phyloP scores from a whole-genome alignment of 2,797 vertebrate genomes.

The Pyrocephalus nanus region DNA sequence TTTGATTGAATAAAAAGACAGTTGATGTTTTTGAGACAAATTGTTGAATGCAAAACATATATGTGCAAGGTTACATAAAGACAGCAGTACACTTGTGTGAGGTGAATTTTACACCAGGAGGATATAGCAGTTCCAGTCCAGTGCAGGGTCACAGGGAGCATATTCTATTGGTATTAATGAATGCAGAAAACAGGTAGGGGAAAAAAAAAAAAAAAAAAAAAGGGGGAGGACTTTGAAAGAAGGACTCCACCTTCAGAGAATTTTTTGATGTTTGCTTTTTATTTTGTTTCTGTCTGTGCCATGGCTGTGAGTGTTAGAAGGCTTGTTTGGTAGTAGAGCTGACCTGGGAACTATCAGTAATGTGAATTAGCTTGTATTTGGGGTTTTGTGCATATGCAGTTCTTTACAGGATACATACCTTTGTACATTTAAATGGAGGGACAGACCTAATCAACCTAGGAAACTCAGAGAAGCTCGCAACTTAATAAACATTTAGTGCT shows the following conservation, averaged over 20 bases:
- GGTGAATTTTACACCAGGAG: neutral
- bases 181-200: neutral
- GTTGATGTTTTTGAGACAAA: neutral
- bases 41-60: neutral
- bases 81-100: neutral
- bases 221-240: neutral
- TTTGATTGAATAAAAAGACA: neutral
- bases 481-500: neutral
- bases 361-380: neutral
- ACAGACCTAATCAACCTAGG: neutral
- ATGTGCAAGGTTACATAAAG: neutral
- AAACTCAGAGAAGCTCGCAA: neutral
- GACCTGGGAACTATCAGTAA: neutral
- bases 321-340: neutral
- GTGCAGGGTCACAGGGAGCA: neutral
- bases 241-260: neutral
- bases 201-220: rapidly evolving
- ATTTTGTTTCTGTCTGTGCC: neutral
- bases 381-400: neutral
- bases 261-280: neutral
- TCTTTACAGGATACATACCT: neutral
- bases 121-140: neutral
- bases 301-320: neutral
- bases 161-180: neutral
- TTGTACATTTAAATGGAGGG: neutral